Percentiles rank a stretch among this genome's conserved stretches.
phyloP scores from a whole-genome alignment of 2,888 invertebrate species.

The Venusia cambrica region DNA sequence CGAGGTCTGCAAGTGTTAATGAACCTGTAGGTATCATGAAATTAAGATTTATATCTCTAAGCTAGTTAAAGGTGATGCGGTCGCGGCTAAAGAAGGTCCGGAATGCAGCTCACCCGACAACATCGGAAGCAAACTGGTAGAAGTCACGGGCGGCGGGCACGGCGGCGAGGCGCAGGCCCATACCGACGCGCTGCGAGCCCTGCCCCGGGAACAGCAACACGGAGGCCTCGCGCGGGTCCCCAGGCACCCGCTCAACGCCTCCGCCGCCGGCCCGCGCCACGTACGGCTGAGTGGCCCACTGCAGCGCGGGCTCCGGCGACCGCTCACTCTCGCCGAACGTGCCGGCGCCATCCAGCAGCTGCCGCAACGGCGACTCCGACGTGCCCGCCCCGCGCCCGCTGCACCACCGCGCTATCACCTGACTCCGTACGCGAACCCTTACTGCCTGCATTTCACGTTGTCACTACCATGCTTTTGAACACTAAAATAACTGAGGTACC shows the following conservation, averaged over 20 bases:
- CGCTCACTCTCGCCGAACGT: slow-evolving; percentile 78
- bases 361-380: slow-evolving; percentile 64
- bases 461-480: not conserved
- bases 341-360: slow-evolving; percentile 81
- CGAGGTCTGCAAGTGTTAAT: too few species aligned
- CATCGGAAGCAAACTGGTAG: slow-evolving; percentile 90
- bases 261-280: slow-evolving; percentile 55
- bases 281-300: slow-evolving; percentile 82
- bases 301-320: slow-evolving; percentile 59
- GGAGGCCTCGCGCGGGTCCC: slow-evolving; percentile 84
- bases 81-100: too few species aligned
- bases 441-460: slow-evolving; percentile 2
- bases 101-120: slow-evolving; percentile 74
- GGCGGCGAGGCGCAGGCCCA: slow-evolving; percentile 87
- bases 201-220: slow-evolving; percentile 96
- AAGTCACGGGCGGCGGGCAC: slow-evolving; percentile 89
- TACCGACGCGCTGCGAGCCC: slow-evolving; percentile 94
- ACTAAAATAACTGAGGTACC: too few species aligned
- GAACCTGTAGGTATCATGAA: too few species aligned
- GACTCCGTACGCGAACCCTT: not conserved
- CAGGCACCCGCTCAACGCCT: slow-evolving; percentile 30
- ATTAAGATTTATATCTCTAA: too few species aligned
- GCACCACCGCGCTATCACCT: slow-evolving; percentile 5
- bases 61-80: too few species aligned
- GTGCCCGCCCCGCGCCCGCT: slow-evolving; percentile 13